phyloP scores from a whole-genome alignment of 2,797 vertebrate species.

The Euphonia xanthogaster region DNA sequence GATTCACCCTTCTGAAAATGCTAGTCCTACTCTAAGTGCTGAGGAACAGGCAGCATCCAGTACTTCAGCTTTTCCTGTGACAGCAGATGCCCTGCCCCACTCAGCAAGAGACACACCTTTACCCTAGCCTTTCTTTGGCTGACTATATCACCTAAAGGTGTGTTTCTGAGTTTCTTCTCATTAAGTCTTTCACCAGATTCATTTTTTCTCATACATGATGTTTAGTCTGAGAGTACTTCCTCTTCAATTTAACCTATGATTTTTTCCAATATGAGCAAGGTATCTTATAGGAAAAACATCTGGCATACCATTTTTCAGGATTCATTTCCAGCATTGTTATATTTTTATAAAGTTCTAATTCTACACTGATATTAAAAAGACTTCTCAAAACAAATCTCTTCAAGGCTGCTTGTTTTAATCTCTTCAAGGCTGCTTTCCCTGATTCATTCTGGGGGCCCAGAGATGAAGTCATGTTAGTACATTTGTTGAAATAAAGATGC shows the following conservation, averaged over 20 bases:
- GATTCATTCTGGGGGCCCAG: neutral
- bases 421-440: neutral
- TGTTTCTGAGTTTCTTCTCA: neutral
- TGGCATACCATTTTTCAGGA: neutral
- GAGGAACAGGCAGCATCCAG: neutral
- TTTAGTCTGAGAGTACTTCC: neutral
- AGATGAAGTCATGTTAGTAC: neutral
- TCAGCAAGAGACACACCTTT: neutral
- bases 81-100: neutral
- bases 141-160: neutral
- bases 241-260: neutral
- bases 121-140: neutral
- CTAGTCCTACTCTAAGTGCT: neutral
- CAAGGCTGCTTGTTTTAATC: neutral
- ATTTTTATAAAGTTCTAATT: neutral
- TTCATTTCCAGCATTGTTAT: neutral
- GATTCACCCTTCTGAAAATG: neutral
- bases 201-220: neutral
- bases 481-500: neutral
- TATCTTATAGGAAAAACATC: rapidly evolving
- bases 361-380: neutral
- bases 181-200: neutral
- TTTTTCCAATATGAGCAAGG: neutral
- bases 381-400: neutral
- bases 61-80: neutral